Percentiles rank a stretch among this genome's conserved stretches.
Evolutionary conservation across 1,140 invertebrate species (phyloP).

Genomic region (Belonocnema kinseyi): DNA sequence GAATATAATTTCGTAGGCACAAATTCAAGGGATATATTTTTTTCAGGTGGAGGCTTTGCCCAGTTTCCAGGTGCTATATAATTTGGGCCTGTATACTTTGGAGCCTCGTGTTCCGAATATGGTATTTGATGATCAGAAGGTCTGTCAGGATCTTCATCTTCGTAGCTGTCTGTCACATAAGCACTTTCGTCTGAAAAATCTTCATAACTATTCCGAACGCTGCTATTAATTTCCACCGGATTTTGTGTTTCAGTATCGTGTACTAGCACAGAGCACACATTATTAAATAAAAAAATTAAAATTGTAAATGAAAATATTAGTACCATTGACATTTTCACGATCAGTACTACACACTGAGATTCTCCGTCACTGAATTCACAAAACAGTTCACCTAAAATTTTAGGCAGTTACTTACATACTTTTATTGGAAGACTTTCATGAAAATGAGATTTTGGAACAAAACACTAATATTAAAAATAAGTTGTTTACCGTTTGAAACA

Average conservation of each 20-base stretch:
- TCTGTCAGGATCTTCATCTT: constrained; percentile 41
- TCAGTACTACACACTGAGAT: constrained; percentile 40
- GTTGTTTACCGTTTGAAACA: no score
- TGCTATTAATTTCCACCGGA: not conserved
- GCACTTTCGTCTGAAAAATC: constrained; percentile 6
- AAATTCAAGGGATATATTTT: constrained; percentile 75
- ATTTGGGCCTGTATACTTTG: constrained; percentile 68
- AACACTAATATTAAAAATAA: no score
- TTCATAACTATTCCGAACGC: not conserved
- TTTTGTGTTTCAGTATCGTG: not conserved
- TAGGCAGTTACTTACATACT: no score
- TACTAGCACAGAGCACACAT: constrained; percentile 36
- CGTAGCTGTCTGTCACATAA: constrained; percentile 17
- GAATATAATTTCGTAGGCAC: constrained; percentile 81
- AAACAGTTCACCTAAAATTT: not conserved
- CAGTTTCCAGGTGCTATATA: constrained; percentile 74
- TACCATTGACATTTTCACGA: constrained; percentile 47
- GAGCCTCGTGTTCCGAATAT: constrained; percentile 71
- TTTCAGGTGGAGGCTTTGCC: constrained; percentile 69
- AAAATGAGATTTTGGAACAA: no score
- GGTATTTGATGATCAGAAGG: constrained; percentile 62
- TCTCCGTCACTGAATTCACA: constrained; percentile 13
- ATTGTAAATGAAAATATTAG: constrained; percentile 40
- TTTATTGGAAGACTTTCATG: no score
- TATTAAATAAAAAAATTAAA: constrained; percentile 40